Conservation (phyloP, 2,888 invertebrate species). For the Aporophyla nigra region DNA sequence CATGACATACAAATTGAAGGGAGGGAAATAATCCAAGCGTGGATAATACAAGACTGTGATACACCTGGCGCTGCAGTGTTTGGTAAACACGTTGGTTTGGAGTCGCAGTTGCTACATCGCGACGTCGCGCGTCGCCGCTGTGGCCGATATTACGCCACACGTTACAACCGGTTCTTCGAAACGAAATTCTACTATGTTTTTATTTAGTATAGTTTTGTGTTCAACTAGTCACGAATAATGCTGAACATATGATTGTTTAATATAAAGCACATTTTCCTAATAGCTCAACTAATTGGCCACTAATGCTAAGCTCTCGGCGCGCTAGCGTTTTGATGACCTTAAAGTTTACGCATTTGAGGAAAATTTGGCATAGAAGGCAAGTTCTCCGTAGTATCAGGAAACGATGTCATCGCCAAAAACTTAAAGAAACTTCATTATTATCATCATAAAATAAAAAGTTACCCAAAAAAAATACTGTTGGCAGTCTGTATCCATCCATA, state of each 20-base stretch:
- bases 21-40: conserved; percentile 51
- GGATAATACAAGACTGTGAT: conserved; percentile 38
- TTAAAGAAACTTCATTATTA: conserved; percentile 28
- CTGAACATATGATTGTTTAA: conserved; percentile 5
- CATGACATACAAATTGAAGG: conserved; percentile 42
- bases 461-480: conserved; percentile 34
- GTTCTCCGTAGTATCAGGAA: background rate
- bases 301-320: background rate
- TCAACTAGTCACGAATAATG: conserved; percentile 27
- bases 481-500: conserved; percentile 34
- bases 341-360: background rate
- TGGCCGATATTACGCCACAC: conserved; percentile 54
- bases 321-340: background rate
- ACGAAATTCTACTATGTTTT: conserved; percentile 52
- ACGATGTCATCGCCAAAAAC: conserved; percentile 27
- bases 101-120: conserved; percentile 51
- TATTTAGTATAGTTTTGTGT: conserved; percentile 43
- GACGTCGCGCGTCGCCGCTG: conserved; percentile 44
- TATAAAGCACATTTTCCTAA: background rate
- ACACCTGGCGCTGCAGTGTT: conserved; percentile 56
- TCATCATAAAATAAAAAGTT: conserved; percentile 47
- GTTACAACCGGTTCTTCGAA: conserved; percentile 56
- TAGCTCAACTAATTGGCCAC: background rate
- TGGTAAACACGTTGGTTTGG: conserved; percentile 35
- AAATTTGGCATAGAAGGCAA: background rate